Conservation (phyloP, 2,797 vertebrate genomes). For the Mionectes olivaceus region DNA sequence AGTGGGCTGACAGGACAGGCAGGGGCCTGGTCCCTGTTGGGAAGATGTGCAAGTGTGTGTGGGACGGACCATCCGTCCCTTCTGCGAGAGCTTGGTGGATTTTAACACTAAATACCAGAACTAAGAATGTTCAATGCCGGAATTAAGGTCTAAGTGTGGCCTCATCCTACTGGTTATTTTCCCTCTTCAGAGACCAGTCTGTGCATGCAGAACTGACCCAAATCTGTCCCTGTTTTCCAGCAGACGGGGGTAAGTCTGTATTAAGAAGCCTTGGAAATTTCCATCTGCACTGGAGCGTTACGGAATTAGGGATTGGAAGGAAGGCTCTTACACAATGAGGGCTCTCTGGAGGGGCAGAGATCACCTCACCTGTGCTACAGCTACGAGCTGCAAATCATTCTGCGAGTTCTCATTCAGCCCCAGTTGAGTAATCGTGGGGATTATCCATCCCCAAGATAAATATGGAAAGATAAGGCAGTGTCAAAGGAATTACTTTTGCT, state of each 20-base stretch:
- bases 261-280: constrained; percentile 55
- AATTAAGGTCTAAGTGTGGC: not conserved
- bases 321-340: not conserved
- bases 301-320: not conserved
- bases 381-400: not conserved
- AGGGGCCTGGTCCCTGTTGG: not conserved
- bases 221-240: not conserved
- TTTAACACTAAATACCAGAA: not conserved
- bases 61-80: not conserved
- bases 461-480: constrained; percentile 29
- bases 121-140: not conserved
- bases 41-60: rapidly evolving
- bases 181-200: not conserved
- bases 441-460: not conserved
- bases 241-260: rapidly evolving
- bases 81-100: not conserved
- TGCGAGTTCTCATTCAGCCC: constrained; percentile 1
- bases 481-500: not conserved
- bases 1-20: not conserved
- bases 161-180: not conserved
- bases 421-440: constrained; percentile 4
- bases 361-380: not conserved
- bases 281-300: not conserved
- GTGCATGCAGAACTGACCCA: not conserved
- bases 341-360: constrained; percentile 16